Percentiles rank a stretch among this genome's conserved stretches.
Conservation (phyloP, 2,797 vertebrate genomes). For the Delichon dasypus region DNA sequence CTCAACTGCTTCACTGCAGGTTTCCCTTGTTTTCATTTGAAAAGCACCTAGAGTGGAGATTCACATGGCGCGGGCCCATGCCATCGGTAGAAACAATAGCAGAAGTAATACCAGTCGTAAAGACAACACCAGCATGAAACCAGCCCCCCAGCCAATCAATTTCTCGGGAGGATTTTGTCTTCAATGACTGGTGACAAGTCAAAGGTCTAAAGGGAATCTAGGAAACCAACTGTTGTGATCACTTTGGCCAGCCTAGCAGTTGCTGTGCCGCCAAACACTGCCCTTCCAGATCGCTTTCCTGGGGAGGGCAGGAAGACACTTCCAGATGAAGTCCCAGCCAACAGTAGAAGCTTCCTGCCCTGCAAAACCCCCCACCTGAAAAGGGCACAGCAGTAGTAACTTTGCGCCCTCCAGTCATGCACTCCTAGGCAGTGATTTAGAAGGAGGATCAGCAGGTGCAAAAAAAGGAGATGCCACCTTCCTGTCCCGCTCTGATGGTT, state of each 20-base stretch:
- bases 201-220: not conserved
- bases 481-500: not conserved
- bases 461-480: not conserved
- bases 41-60: not conserved
- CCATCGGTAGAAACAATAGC: not conserved
- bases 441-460: too few relatives aligned
- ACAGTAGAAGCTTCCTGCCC: too few relatives aligned
- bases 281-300: too few relatives aligned
- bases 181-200: not conserved
- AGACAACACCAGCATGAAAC: not conserved
- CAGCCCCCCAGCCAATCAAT: too few relatives aligned
- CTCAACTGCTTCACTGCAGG: conserved; percentile 78
- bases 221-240: not conserved
- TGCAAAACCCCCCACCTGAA: too few relatives aligned
- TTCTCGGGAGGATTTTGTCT: not conserved
- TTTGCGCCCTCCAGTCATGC: not conserved
- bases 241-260: not conserved
- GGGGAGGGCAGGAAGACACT: too few relatives aligned
- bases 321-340: too few relatives aligned
- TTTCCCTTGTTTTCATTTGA: not conserved
- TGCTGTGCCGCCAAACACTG: too few relatives aligned
- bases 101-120: too few relatives aligned
- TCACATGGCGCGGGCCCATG: not conserved
- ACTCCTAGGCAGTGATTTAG: too few relatives aligned
- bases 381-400: too few relatives aligned